phyloP scores from a whole-genome alignment of 2,888 invertebrate species.

The Baronia brevicornis region DNA sequence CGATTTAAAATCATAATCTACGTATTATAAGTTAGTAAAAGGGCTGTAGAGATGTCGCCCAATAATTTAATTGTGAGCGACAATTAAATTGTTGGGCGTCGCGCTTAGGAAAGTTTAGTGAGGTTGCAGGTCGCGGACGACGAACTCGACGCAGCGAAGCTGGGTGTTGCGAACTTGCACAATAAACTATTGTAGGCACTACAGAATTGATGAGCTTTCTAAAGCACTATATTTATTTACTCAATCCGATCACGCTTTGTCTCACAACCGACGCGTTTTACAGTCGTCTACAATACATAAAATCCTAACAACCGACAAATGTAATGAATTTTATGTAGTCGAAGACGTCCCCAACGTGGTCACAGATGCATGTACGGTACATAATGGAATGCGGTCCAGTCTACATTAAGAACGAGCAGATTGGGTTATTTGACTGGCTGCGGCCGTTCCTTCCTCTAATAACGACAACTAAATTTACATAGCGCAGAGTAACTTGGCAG shows the following conservation, averaged over 20 bases:
- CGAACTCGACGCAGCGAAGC: constrained; percentile 41
- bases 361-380: constrained; percentile 27
- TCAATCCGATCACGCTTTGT: constrained; percentile 68
- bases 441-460: constrained; percentile 51
- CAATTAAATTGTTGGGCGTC: constrained; percentile 70
- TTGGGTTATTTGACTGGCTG: constrained; percentile 38
- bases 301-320: constrained; percentile 38
- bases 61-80: constrained; percentile 64
- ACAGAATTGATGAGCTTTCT: constrained; percentile 65
- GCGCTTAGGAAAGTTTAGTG: constrained; percentile 60
- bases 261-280: constrained; percentile 62
- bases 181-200: constrained; percentile 59
- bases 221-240: constrained; percentile 66
- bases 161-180: constrained; percentile 57
- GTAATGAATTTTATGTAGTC: constrained; percentile 20
- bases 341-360: constrained; percentile 22
- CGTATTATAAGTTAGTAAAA: constrained; percentile 57
- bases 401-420: constrained; percentile 38
- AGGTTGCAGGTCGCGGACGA: constrained; percentile 62
- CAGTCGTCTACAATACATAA: constrained; percentile 53
- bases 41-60: constrained; percentile 50
- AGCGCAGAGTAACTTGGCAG: constrained; percentile 51
- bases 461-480: constrained; percentile 51
- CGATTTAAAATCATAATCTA: constrained; percentile 35
- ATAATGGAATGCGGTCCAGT: constrained; percentile 34